Base-by-base conservation (phyloP, 2,888 invertebrate genomes). In the Cantharis rustica region DNA sequence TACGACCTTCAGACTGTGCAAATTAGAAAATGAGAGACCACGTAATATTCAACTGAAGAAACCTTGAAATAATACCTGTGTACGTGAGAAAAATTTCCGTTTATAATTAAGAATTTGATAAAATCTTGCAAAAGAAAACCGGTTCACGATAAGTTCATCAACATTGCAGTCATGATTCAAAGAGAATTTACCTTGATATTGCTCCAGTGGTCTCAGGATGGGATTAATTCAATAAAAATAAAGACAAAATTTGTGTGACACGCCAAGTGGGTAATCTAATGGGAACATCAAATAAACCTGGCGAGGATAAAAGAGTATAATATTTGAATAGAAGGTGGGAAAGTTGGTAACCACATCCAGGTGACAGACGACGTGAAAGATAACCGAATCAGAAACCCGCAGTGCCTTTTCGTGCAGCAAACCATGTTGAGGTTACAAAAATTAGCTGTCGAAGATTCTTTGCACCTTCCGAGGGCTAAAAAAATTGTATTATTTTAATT, bases 321-420 rank as follows among this genome's bases (percentile, higher is more conserved):
- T 77, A 31, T 77, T 68, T 23, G 63, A 72, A 74, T 64, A 31
- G 73, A 74, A 71, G 68, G 66, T 72, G 75, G 72, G 72, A 75
- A 69, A 75, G 72, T 75, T 70, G 72, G 74, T 61, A 75, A 77
- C 75, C 77, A 61, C 75, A 68, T 69, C 71, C 77, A 77, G 75
- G 77, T 75, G 77, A 77, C 75, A 70, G 71, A 62, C 26, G 68
- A 68, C 62, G 77, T 69, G 75, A 69, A 71, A 75, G 71, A 63
- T 77, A 72, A 77, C 72, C 77, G 75, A 74, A 77, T 71, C 23
- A 13, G 61, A 66, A 68, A 72, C 75, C 75, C 75, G 69, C 71
- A 75, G 71, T 74, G 69, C 71, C 68, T 15, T 63, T 68, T 77
- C 68, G 31, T 66, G 20, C 20, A 13, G 11, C 13, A 66, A 23